These are phyloP conservation scores for Gallinago solitaria DNA, from an alignment of 2,797 vertebrate species.

Conservation along the genomic window DNA sequence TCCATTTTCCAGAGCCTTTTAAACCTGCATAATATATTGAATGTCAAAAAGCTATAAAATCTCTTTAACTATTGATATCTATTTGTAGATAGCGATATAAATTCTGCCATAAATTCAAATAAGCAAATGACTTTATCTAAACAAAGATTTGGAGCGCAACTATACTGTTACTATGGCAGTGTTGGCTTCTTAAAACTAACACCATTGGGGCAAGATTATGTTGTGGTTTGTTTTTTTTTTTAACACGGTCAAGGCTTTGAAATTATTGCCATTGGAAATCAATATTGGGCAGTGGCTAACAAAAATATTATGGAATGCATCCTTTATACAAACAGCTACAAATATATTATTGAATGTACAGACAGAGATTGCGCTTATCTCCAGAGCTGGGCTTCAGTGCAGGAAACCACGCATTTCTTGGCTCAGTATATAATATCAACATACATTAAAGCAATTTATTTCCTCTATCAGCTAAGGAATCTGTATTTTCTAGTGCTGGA, in stretches of 20 bases:
- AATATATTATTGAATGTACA: background rate
- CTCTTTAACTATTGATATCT: conserved; percentile 73
- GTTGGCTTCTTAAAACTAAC: background rate
- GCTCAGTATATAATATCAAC: background rate
- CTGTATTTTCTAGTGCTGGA: background rate
- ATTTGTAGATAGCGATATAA: conserved; percentile 62
- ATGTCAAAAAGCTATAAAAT: conserved; percentile 67
- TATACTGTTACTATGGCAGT: background rate
- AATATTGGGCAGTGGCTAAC: background rate
- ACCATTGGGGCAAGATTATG: background rate
- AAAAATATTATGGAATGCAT: background rate
- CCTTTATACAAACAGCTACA: background rate
- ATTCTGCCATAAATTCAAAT: conserved; percentile 37
- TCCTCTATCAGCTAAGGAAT: background rate
- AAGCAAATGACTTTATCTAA: conserved; percentile 61
- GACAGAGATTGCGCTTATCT: background rate
- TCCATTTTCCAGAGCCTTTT: conserved; percentile 71
- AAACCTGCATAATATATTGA: conserved; percentile 62
- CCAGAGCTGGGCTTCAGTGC: background rate
- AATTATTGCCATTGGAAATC: background rate
- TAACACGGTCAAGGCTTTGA: background rate
- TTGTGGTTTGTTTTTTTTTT: background rate
- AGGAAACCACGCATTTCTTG: background rate
- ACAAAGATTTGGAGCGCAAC: background rate
- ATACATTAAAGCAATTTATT: background rate